A percentile compares a stretch with the other conserved stretches of the same genome.
These are phyloP conservation scores for Mixornis gularis DNA, from an alignment of 2,113 vertebrate species.

Conservation along the genomic window DNA sequence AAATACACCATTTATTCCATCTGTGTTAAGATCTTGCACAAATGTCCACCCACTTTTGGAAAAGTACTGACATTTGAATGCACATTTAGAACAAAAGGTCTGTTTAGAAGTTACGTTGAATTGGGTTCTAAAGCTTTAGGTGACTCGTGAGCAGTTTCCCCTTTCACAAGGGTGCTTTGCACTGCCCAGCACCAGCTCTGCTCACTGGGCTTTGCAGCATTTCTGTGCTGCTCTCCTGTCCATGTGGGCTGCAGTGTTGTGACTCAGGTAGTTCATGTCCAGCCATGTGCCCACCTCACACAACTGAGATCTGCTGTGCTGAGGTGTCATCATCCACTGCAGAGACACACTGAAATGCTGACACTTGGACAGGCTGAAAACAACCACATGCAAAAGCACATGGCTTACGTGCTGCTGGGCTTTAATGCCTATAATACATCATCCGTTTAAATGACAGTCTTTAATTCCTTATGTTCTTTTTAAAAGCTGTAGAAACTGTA, in stretches of 20 bases:
- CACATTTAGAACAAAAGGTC: neutral
- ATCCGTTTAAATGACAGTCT: neutral
- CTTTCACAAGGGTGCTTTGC: accelerated
- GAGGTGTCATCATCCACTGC: neutral
- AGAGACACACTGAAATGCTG: neutral
- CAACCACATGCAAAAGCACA: neutral
- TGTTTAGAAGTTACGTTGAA: neutral
- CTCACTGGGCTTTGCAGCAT: neutral
- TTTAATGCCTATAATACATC: neutral
- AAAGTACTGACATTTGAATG: neutral
- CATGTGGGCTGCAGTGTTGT: accelerated
- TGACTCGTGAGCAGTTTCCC: neutral
- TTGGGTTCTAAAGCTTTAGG: neutral
- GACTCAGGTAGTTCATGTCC: neutral
- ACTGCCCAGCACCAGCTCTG: neutral
- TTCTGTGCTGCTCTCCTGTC: neutral
- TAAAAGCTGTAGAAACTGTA: neutral
- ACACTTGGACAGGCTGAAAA: accelerated
- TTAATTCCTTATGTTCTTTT: neutral
- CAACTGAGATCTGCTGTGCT: neutral
- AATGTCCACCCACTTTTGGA: neutral
- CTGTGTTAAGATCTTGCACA: neutral
- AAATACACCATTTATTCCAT: neutral
- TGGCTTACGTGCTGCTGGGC: neutral
- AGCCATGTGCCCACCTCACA: neutral